These are phyloP conservation scores for Bombus superbus DNA, from an alignment of 1,140 invertebrate species.

Conservation along the genomic window DNA sequence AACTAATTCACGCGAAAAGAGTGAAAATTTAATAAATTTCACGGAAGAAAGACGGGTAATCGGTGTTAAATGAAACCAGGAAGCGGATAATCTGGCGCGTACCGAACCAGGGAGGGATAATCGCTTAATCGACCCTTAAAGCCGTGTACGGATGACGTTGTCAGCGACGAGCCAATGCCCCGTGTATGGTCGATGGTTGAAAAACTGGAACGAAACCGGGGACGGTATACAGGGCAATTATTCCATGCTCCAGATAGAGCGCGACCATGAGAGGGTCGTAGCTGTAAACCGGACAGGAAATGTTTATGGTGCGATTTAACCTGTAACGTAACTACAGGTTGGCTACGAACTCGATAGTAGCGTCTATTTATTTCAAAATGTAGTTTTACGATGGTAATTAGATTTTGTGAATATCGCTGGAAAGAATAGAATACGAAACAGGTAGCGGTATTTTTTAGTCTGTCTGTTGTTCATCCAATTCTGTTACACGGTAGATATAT, in stretches of 20 bases:
- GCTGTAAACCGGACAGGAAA: neutral
- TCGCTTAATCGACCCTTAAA: slow-evolving; percentile 61
- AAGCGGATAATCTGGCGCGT: slow-evolving; percentile 58
- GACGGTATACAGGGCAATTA: slow-evolving; percentile 15
- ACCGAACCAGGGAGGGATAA: slow-evolving; percentile 34
- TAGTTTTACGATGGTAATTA: neutral
- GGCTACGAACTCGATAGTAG: neutral
- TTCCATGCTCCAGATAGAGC: slow-evolving; percentile 19
- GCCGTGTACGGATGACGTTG: neutral
- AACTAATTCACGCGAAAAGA: neutral
- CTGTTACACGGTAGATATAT: too few relatives aligned
- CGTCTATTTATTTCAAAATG: neutral
- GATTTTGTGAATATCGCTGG: neutral
- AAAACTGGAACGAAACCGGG: slow-evolving; percentile 52
- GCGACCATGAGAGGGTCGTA: neutral
- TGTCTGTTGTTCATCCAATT: too few relatives aligned
- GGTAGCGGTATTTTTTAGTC: too few relatives aligned
- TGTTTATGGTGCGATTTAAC: neutral
- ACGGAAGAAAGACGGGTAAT: slow-evolving; percentile 53
- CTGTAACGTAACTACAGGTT: too few relatives aligned
- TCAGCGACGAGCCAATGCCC: neutral
- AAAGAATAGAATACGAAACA: neutral
- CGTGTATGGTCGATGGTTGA: slow-evolving; percentile 26
- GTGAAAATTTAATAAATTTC: slow-evolving; percentile 59
- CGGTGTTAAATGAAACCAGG: slow-evolving; percentile 55